Evolutionary conservation across 2,888 invertebrate species (phyloP), one percentile per base, ranked within the genome.

Genomic region (Cheilosia soror): DNA sequence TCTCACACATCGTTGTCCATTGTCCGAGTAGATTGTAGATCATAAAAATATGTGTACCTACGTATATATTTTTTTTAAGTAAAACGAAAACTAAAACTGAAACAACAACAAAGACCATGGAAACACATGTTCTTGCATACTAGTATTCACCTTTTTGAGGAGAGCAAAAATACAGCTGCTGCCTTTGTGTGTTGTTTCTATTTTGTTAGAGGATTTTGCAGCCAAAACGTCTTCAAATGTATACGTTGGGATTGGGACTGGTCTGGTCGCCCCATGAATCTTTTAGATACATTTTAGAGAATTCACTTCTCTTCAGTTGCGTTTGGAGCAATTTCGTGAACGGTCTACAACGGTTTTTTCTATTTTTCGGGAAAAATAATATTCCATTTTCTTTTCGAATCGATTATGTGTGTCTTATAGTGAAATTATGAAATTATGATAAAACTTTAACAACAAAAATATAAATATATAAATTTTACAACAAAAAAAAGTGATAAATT

Each of bases 261-360:
- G 20, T 20, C 47, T 62, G 31, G 55, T 25, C 51, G 25, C 75
- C 65, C 27, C 27, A 53, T 33, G 63, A 68, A 71, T 76, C 72
- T 85, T 85, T 81, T 72, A 62, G 76, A 81, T 72, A 81, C 63
- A 58, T 55, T n/a, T n/a, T 77, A 31, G 58, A 68, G 31, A 62
- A n/a, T 60, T 68, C 44, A 60, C 31, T 57, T 75, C 81, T 76
- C 76, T 71, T 85, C 68, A 85, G 85, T 85, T 85, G 85, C 77
- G 81, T 85, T 85, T 81, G 76, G 68, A 85, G 71, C 81, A 85
- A 81, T 72, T 81, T 85, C 85, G 81, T 81, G 85, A 62, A 77
- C 76, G 85, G 85, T 85, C 62, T 76, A 77, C 6, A 76, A 85
- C 81, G 76, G 76, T 81, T 62, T 76, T 76, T 75, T 3, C 20